phyloP scores from a whole-genome alignment of 1,140 invertebrate species.

The Caenorhabditis inopinata region DNA sequence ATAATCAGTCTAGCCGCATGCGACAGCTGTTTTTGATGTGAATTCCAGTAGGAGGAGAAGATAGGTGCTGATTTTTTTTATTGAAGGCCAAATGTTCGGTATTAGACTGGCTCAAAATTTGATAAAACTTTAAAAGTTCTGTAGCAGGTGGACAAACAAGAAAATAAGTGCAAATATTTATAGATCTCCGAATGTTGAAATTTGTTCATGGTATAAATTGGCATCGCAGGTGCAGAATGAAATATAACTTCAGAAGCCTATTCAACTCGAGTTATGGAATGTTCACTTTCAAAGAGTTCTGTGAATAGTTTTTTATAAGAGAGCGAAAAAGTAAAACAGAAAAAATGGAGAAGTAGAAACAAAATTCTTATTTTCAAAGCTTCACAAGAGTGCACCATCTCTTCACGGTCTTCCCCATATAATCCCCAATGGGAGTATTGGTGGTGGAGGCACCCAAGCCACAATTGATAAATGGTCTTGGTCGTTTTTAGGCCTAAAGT shows the following conservation, averaged over 20 bases:
- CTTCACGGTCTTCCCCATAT: neutral
- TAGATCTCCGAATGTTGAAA: no score
- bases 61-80: neutral
- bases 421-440: slow-evolving; percentile 29
- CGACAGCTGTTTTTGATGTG: neutral
- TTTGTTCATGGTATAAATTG: no score
- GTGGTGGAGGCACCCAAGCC: slow-evolving; percentile 20
- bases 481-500: slow-evolving; percentile 23
- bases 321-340: neutral
- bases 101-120: no score
- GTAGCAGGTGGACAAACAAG: no score
- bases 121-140: no score
- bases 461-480: slow-evolving; percentile 30
- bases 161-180: no score
- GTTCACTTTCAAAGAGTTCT: no score
- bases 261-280: no score
- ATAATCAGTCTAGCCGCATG: slow-evolving; percentile 9
- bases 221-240: no score
- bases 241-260: no score
- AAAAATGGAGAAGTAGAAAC: neutral
- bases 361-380: neutral
- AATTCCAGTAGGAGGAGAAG: neutral
- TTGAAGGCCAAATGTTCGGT: no score
- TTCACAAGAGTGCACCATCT: neutral
- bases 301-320: neutral